Conservation (phyloP, 2,888 invertebrate species). For the Geophilus truncorum region DNA sequence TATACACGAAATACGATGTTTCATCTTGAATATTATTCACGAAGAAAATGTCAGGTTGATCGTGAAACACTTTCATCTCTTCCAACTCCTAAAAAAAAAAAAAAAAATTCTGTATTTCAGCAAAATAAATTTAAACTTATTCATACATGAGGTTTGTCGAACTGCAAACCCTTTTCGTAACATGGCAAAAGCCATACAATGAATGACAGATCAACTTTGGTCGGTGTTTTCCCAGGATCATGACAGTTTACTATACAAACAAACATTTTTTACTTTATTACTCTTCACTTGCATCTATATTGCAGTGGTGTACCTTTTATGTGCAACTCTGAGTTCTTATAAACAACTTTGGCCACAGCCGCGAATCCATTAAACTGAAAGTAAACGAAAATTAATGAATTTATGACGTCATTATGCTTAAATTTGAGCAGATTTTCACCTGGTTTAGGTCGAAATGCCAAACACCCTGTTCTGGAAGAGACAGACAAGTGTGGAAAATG, state of each 20-base stretch:
- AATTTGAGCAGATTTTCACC: constrained; percentile 48
- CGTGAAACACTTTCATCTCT: neutral
- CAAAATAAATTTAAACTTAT: neutral
- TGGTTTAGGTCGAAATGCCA: constrained; percentile 60
- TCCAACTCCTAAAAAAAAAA: neutral
- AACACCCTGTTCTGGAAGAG: constrained; percentile 53
- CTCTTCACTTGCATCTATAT: neutral
- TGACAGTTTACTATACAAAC: neutral
- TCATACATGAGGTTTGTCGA: neutral
- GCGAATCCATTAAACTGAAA: constrained; percentile 40
- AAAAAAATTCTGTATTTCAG: neutral
- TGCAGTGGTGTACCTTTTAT: neutral
- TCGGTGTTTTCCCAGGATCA: neutral
- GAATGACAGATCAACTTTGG: neutral
- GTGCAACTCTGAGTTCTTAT: neutral
- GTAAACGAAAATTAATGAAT: neutral
- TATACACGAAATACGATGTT: neutral
- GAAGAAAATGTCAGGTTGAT: neutral
- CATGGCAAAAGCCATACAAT: neutral
- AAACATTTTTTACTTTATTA: too few relatives aligned
- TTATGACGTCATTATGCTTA: neutral
- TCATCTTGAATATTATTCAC: neutral
- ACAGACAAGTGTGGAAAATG: neutral
- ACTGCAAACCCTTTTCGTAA: neutral
- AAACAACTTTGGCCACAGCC: constrained; percentile 52